These are phyloP conservation scores for Eolophus roseicapilla DNA, from an alignment of 2,113 vertebrate species.

Conservation along the genomic window DNA sequence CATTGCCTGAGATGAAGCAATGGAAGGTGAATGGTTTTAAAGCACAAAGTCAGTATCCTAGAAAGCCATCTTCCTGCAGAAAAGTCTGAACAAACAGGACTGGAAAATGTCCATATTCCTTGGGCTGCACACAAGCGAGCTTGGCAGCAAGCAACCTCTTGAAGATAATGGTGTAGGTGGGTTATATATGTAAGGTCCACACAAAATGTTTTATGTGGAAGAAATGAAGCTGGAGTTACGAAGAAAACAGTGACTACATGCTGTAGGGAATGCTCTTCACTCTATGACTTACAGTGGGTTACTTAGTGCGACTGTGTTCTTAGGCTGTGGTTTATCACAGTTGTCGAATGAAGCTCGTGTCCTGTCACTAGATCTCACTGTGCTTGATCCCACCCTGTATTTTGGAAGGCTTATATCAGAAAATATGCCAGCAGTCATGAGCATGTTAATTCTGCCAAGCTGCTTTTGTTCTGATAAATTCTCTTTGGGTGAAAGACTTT, in stretches of 20 bases:
- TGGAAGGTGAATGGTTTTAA: neutral
- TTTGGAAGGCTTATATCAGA: neutral
- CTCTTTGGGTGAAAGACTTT: neutral
- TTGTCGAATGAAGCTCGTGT: neutral
- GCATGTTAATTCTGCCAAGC: neutral
- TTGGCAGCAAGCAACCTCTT: neutral
- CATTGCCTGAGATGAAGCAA: neutral
- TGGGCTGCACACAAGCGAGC: neutral
- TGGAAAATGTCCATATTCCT: neutral
- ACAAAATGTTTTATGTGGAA: neutral
- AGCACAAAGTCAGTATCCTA: neutral
- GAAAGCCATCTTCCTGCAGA: conserved; percentile 3
- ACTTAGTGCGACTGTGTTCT: neutral
- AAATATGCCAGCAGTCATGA: neutral
- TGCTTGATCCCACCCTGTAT: neutral
- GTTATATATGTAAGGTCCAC: neutral
- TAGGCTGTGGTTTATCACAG: fast-evolving
- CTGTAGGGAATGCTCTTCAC: neutral
- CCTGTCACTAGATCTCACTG: neutral
- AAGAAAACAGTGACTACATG: fast-evolving
- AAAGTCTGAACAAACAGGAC: neutral
- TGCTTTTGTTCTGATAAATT: neutral
- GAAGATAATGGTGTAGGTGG: neutral
- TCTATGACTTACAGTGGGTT: neutral
- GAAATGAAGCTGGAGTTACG: neutral